Percentiles rank a stretch among this genome's conserved stretches.
Evolutionary conservation across 1,140 invertebrate species (phyloP).

Genomic region (Ericerus pela): DNA sequence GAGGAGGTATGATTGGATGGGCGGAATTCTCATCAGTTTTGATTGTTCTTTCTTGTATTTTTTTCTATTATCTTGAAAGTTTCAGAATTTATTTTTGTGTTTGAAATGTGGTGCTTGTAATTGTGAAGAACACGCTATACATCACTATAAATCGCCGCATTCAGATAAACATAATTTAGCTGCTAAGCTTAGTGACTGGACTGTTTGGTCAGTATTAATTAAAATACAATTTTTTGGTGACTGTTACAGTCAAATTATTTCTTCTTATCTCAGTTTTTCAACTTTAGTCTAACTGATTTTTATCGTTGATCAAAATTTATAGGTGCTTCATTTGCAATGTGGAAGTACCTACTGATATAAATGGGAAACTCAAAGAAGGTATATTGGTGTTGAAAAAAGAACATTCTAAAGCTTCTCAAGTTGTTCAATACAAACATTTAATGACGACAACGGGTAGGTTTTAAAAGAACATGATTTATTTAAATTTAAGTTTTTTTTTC

Average conservation of each 20-base stretch:
- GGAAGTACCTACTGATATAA: conserved; percentile 23
- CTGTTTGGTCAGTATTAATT: conserved; percentile 27
- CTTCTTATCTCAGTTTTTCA: no score
- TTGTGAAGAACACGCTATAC: conserved; percentile 5
- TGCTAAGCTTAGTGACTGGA: conserved; percentile 9
- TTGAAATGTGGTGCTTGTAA: conserved; percentile 9
- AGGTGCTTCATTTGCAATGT: conserved; percentile 25
- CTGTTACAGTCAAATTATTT: no score
- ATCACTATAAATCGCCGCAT: background rate
- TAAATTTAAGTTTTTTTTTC: no score
- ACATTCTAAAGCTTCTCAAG: background rate
- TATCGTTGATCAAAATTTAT: conserved; percentile 19
- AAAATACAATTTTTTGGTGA: conserved; percentile 20
- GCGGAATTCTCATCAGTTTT: background rate
- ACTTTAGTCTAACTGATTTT: background rate
- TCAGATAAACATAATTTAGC: conserved; percentile 3
- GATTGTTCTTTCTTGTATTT: background rate
- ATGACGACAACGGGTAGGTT: background rate
- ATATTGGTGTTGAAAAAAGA: conserved; percentile 39
- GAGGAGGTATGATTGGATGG: background rate
- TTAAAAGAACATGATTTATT: no score
- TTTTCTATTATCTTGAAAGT: background rate
- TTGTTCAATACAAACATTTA: background rate
- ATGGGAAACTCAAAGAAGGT: conserved; percentile 45
- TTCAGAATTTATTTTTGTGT: conserved; percentile 7